Base-by-base conservation (phyloP, 2,888 invertebrate species). In the Elmis aenea region DNA sequence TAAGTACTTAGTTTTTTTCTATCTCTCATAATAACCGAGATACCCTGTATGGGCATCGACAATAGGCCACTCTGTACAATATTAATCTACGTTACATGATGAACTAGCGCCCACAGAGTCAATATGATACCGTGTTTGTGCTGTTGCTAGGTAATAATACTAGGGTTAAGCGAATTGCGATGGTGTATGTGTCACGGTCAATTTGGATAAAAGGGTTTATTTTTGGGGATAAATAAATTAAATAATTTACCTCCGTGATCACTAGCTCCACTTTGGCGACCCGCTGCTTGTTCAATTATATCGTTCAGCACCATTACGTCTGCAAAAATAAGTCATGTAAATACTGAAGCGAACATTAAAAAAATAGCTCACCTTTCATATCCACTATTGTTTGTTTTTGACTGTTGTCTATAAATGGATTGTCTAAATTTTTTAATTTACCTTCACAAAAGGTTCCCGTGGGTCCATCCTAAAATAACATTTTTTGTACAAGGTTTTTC, bases 281-380 rank as follows among this genome's bases (percentile, higher is more conserved):
- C 87, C 41, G 93, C 87, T 39, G 88, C 94, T 75, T 94, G 94
- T 67, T 95, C 93, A 57, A 95, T 91, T 60, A 96, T 92, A 68
- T 95, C 93, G 67, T 92, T 94, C 59, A 95, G 75, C 57, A 94
- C 94, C 91, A 94, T 91, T 46, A 95, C 93, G 76, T 96, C 95
- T 95, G 74, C 33, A 75, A 69, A 35, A 46, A 30, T 69, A 46
- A 33, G 11, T 34, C 34, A 13, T 18, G 18, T 18, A 41, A 29
- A 27, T 12, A 24, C 20, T 23, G 30, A 20, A 31, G 14, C 11
- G 14, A n/a, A 18, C 13, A 5, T 26, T 26, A 28, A 1, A 11
- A 25, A 8, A 5, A 5, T 9, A 15, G 26, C 21, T 44, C 55
- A 64, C 68, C 68, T 61, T 90, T 89, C 86, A 93, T 91, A 67